Base-by-base conservation (phyloP, 2,797 vertebrate species). In the Esox masquinongy region DNA sequence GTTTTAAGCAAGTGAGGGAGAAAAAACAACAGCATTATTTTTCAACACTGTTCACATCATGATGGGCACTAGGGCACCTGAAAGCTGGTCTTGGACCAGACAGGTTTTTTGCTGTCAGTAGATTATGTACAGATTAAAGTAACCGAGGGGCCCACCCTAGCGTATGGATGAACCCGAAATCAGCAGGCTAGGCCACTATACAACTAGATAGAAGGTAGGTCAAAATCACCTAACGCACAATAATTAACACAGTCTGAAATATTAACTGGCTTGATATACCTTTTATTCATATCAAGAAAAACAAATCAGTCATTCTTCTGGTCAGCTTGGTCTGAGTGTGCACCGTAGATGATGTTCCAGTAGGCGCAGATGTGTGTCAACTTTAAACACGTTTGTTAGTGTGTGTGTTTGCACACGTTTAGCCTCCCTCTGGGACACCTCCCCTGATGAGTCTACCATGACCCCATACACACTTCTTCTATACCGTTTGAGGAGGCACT, bases 401-500 rank as follows among this genome's bases (percentile, higher is more conserved):
- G 51, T 36, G 22, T 39, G n/a, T 29, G 49, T 64, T 29, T 66
- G 68, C 63, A 61, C 59, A 53, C 63, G 43, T 75, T 14, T 81
- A 53, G 63, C 39, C 17, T 66, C 34, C 78, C 56, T 82, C 78
- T 50, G 47, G 51, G 64, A 74, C 1, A 26, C 72, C 71, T 43
- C 73, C 72, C 75, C 24, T 61, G 56, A 61, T 22, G 56, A 61
- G 16, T 61, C 56, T n/a, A 67, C 73, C 70, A 24, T 69, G 81
- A 7, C 73, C 61, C 51, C 73, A 77, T 29, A 61, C 59, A 34
- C 26, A 63, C 64, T 34, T 74, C 78, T 80, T 81, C 88, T 92
- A 94, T 72, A 93, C 93, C 67, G 92, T 89, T 84, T 92, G 93
- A 85, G 91, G 85, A 51, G 94, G 93, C 67, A 92, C 94, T 95